Base-by-base conservation (phyloP, 2,113 vertebrate genomes). In the Ivindomyrus marchei region DNA sequence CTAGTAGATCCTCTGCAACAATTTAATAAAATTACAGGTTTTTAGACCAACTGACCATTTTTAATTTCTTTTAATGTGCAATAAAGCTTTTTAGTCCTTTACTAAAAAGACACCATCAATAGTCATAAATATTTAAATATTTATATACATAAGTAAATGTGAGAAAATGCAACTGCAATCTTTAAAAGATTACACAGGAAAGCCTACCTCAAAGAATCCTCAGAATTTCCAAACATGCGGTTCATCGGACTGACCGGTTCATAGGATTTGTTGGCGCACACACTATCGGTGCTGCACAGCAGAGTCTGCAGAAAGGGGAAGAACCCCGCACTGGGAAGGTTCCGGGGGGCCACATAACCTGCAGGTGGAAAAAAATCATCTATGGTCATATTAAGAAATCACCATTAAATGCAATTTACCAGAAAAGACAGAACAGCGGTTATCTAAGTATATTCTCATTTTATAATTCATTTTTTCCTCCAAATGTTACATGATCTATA, bases 241-340 rank as follows among this genome's bases (percentile, higher is more conserved):
- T 5, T 3, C 31, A 5, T 46, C 11, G 7, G 8, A 47, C 1
- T 27, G 90, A 27, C 92, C 3, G 92, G 91, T 1, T 94, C 89
- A 7, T 94, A 96, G 0, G 97, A 97, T 0, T 90, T 96, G 92
- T 94, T 96, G 91, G 95, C 95, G 91, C 98, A 99, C 39, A 62
- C 92, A 90, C 96, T 97, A 93, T 99, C 98, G 0, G 96, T 96
- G 92, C 96, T 97, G 89, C 98, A 99, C 92, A 99, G 96, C 46
- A 99, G 95, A 0, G 97, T 98, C 92, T 99, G 97, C 84, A 99
- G 95, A 93, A 99, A 99, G 0, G 98, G 98, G 93, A 99, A 97
- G 93, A 99, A 97, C 10, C 98, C 98, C 0, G 98, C 92, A 46
- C 98, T 99, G 15, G 98, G 98, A 49, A 99, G 97, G 92, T 98